Evolutionary conservation across 2,113 vertebrate genomes (phyloP).

Genomic region (Triplophysa dalaica): DNA sequence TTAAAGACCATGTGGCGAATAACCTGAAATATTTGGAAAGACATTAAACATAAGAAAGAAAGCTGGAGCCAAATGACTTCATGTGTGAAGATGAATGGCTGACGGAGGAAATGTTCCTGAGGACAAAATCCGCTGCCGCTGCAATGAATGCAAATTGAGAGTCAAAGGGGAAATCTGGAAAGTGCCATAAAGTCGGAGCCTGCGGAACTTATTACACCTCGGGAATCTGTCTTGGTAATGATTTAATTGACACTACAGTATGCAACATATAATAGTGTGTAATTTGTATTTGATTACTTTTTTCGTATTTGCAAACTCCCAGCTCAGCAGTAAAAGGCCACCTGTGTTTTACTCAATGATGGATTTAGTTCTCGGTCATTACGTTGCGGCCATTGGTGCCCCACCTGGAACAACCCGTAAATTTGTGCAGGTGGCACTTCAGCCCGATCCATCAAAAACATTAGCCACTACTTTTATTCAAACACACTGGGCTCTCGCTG

Average conservation of each 20-base stretch:
- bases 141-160: slow-evolving; percentile 26
- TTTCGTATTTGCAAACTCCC: slow-evolving; percentile 30
- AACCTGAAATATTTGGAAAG: slow-evolving; percentile 11
- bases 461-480: slow-evolving; percentile 29
- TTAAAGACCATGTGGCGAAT: slow-evolving; percentile 6
- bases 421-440: slow-evolving; percentile 1
- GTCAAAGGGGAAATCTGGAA: slow-evolving; percentile 8
- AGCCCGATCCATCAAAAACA: slow-evolving; percentile 26
- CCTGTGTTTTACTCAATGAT: slow-evolving; percentile 36
- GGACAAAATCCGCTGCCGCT: not conserved
- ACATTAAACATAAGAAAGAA: slow-evolving; percentile 12
- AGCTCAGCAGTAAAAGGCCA: slow-evolving; percentile 36
- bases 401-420: slow-evolving; percentile 13
- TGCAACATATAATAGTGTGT: slow-evolving; percentile 32
- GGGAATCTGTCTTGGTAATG: slow-evolving; percentile 36
- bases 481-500: not conserved
- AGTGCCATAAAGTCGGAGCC: slow-evolving; percentile 16
- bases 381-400: slow-evolving; percentile 20
- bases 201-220: slow-evolving; percentile 11
- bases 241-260: slow-evolving; percentile 40
- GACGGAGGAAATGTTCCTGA: slow-evolving; percentile 16
- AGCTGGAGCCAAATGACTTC: not conserved
- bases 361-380: slow-evolving; percentile 23
- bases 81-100: slow-evolving; percentile 34
- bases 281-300: slow-evolving; percentile 24